Evolutionary conservation across 2,888 invertebrate species (phyloP), one percentile per base, ranked within the genome.

Genomic region (Marronus borbonicus): DNA sequence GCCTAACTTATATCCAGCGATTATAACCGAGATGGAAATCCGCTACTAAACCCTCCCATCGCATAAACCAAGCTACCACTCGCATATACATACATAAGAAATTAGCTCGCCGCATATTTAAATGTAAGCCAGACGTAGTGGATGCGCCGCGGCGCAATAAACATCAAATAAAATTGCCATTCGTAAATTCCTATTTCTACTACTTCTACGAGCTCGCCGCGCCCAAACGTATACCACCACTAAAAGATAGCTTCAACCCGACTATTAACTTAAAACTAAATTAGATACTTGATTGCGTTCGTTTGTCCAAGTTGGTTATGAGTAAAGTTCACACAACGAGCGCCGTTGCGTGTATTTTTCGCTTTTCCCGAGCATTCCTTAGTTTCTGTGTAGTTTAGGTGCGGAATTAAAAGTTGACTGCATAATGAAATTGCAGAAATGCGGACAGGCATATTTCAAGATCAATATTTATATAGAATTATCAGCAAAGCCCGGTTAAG

Each of bases 191-290:
- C 17, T 8, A 58, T 12, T 50, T 14, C 50, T 50, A 3, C n/a
- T n/a, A 50, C 8, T 20, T 8, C 55, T 17, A 58, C 3, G 20
- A 20, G 4, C 10, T 17, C 17, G 17, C 17, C 10, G n/a, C 14
- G 17, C 44, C 17, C 39, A 8, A n/a, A 20, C n/a, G 17, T 17
- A 66, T 24, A 17, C 55, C 20, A 20, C 20, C 10, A 20, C 55
- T 58, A 58, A 36, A 36, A 17, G 17, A 58, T 58, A 58, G 20
- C 50, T 68, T 76, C n/a, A 75, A 77, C 77, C 68, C 62, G 28
- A 66, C 60, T 70, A 79, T 79, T 79, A 79, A 79, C 77, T 79
- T 79, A 77, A 79, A 79, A 79, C 65, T 77, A 79, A 79, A 79
- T 79, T 79, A 79, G 77, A 77, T 77, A 77, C 68, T 77, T 77